Percentiles rank a stretch among this genome's conserved stretches.
phyloP scores from a whole-genome alignment of 2,113 vertebrate species.

The Lampris incognitus region DNA sequence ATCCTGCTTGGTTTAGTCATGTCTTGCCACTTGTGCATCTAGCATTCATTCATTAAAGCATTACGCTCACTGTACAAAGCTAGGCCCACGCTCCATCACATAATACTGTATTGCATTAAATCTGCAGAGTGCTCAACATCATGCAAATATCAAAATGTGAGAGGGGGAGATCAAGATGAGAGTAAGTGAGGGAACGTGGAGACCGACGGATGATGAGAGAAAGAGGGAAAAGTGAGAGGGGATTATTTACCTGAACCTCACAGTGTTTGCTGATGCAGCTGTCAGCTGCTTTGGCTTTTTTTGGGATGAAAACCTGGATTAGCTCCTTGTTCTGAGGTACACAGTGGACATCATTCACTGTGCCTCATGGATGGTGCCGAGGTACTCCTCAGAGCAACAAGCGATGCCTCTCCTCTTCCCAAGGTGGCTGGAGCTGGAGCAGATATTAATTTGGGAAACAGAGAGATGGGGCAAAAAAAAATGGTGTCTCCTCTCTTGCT shows the following conservation, averaged over 20 bases:
- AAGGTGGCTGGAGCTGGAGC: constrained; percentile 63
- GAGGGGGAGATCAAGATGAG: constrained; percentile 26
- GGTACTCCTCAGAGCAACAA: constrained; percentile 47
- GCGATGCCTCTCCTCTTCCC: constrained; percentile 45
- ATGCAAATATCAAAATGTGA: constrained; percentile 33
- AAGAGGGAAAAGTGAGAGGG: constrained; percentile 39
- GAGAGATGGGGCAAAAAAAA: constrained; percentile 14
- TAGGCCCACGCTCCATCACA: constrained; percentile 22
- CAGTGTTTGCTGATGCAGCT: constrained; percentile 66
- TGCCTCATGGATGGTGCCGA: constrained; percentile 59
- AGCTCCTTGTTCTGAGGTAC: constrained; percentile 56
- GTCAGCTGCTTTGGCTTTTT: constrained; percentile 69
- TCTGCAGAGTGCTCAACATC: constrained; percentile 16
- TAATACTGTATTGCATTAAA: constrained; percentile 12
- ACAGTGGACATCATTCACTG: constrained; percentile 68
- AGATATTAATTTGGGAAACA: constrained; percentile 38
- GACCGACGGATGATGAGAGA: constrained; percentile 34
- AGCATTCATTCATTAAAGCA: constrained; percentile 64
- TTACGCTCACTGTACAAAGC: constrained; percentile 47
- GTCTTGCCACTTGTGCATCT: constrained; percentile 65
- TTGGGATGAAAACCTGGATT: constrained; percentile 65
- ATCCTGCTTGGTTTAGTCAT: constrained; percentile 62
- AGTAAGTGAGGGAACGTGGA: constrained; percentile 33
- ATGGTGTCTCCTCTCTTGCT: constrained; percentile 47
- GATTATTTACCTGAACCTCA: constrained; percentile 65